phyloP scores from a whole-genome alignment of 2,888 invertebrate species.

The Junonia oenone region DNA sequence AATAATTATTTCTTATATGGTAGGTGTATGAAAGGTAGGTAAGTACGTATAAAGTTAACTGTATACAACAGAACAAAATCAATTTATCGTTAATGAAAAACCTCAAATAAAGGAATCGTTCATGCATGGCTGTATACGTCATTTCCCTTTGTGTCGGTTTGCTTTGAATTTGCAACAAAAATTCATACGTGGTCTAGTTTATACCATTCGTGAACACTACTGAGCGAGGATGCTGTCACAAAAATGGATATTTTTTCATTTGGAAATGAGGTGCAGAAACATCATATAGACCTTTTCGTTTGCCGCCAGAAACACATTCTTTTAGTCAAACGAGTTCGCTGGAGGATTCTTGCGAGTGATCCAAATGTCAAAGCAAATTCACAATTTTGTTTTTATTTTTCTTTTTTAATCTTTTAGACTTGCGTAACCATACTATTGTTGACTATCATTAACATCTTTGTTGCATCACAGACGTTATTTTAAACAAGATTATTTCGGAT shows the following conservation, averaged over 20 bases:
- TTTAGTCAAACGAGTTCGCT: constrained; percentile 3
- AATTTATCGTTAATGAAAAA: constrained; percentile 41
- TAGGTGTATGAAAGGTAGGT: background rate
- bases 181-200: constrained; percentile 30
- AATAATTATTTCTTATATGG: too few species aligned
- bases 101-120: constrained; percentile 42
- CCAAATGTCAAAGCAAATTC: background rate
- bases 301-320: constrained; percentile 5
- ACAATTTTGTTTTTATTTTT: background rate
- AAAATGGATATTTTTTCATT: constrained; percentile 14
- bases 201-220: constrained; percentile 5
- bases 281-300: constrained; percentile 5
- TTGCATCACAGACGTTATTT: background rate
- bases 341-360: background rate
- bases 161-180: constrained; percentile 40
- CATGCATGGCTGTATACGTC: constrained; percentile 44
- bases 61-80: constrained; percentile 5
- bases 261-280: constrained; percentile 10
- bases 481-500: background rate
- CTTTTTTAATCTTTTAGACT: too few species aligned
- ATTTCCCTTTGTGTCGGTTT: constrained; percentile 36
- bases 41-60: background rate
- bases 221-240: constrained; percentile 10
- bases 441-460: too few species aligned
- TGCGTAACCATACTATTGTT: too few species aligned